Percentiles rank a stretch among this genome's conserved stretches.
Conservation (phyloP, 2,797 vertebrate species). For the Nyctalus aviator region DNA sequence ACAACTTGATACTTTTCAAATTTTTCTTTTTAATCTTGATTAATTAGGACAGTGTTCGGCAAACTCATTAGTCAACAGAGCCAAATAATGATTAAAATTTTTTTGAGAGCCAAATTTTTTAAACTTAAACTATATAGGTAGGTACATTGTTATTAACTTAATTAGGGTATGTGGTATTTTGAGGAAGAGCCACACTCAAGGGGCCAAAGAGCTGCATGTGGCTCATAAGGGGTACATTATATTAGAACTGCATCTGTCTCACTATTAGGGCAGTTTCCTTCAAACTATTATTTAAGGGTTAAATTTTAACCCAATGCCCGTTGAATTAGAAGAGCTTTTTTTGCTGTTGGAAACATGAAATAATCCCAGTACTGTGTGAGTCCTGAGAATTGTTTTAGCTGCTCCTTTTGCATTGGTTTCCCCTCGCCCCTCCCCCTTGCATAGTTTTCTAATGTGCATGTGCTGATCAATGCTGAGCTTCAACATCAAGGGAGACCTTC, state of each 20-base stretch:
- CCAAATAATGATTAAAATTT: no score
- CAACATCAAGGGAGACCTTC: not conserved
- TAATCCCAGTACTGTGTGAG: not conserved
- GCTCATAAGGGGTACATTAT: not conserved
- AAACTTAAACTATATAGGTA: no score
- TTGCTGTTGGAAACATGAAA: not conserved
- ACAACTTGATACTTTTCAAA: not conserved
- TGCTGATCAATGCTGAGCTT: not conserved
- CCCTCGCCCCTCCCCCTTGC: no score
- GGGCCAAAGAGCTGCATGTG: no score
- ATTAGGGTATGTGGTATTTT: no score
- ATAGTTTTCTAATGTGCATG: not conserved
- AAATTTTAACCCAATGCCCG: not conserved
- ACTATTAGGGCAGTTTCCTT: not conserved
- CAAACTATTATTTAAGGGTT: not conserved
- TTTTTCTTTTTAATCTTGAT: not conserved
- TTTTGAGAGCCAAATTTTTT: no score
- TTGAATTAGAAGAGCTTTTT: not conserved
- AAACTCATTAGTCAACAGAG: no score
- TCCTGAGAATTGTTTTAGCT: not conserved
- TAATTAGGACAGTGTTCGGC: not conserved
- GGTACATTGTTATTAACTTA: no score
- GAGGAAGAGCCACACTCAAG: no score
- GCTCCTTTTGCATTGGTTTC: not conserved
- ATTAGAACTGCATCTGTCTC: not conserved